Conservation (phyloP, 2,797 vertebrate genomes). For the Chelonia mydas region DNA sequence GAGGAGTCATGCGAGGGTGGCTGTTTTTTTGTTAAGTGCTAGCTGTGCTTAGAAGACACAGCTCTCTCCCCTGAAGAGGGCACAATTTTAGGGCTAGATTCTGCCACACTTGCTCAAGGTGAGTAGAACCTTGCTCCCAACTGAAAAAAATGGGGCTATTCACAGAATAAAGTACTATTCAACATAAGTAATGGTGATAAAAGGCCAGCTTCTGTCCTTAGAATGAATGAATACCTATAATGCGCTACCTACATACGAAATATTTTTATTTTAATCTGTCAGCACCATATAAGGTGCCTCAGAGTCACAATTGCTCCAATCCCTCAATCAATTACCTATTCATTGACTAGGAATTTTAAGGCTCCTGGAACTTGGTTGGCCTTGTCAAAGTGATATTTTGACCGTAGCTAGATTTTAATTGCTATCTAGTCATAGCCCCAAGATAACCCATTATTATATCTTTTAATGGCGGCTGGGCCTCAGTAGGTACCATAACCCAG, state of each 20-base stretch:
- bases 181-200: background rate
- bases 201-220: background rate
- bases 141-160: background rate
- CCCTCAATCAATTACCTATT: background rate
- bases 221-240: too few species aligned
- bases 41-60: background rate
- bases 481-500: background rate
- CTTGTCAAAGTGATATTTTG: background rate
- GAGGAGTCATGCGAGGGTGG: background rate
- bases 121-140: background rate
- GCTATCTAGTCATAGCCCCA: too few species aligned
- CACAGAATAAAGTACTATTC: background rate
- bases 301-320: background rate
- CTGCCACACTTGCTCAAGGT: background rate
- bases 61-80: background rate
- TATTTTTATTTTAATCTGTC: background rate
- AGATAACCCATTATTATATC: background rate
- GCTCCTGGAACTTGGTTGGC: background rate
- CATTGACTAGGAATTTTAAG: background rate
- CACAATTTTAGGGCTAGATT: background rate
- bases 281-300: background rate
- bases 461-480: background rate
- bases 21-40: background rate
- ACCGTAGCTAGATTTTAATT: background rate
- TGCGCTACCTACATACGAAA: too few species aligned